phyloP scores from a whole-genome alignment of 1,140 invertebrate genomes.

The Papilio helenus region DNA sequence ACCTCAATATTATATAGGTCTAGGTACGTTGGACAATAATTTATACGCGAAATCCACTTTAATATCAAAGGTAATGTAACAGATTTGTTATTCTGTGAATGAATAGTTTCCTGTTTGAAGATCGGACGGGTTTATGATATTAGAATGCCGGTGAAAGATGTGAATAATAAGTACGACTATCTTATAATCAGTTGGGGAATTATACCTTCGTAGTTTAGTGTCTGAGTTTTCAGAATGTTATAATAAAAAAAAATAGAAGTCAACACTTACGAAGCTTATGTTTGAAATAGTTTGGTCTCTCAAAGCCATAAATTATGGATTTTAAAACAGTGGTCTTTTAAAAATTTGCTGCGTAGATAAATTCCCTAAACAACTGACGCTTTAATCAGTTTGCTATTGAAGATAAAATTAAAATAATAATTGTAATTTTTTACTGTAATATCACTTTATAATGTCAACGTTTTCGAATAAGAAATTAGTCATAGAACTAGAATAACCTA shows the following conservation, averaged over 20 bases:
- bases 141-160: slow-evolving; percentile 6
- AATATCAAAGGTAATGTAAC: slow-evolving; percentile 19
- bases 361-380: not conserved
- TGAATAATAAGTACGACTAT: slow-evolving; percentile 1
- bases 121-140: slow-evolving; percentile 1
- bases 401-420: not conserved
- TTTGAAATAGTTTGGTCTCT: not conserved
- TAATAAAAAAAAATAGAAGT: not conserved
- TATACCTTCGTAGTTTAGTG: not conserved
- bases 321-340: not conserved
- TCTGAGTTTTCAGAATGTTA: not conserved
- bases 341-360: not conserved
- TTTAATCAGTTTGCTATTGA: slow-evolving; percentile 17
- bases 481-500: not conserved
- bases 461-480: not conserved
- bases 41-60: slow-evolving; percentile 36
- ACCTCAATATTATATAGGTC: slow-evolving; percentile 50
- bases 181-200: too few relatives aligned
- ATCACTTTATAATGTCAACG: not conserved
- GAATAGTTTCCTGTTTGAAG: slow-evolving; percentile 15
- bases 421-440: not conserved
- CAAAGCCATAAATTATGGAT: not conserved
- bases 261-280: not conserved
- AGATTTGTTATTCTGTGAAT: slow-evolving; percentile 16
- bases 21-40: slow-evolving; percentile 50